Evolutionary conservation across 2,113 vertebrate genomes (phyloP).

Genomic region (Falco punctatus): DNA sequence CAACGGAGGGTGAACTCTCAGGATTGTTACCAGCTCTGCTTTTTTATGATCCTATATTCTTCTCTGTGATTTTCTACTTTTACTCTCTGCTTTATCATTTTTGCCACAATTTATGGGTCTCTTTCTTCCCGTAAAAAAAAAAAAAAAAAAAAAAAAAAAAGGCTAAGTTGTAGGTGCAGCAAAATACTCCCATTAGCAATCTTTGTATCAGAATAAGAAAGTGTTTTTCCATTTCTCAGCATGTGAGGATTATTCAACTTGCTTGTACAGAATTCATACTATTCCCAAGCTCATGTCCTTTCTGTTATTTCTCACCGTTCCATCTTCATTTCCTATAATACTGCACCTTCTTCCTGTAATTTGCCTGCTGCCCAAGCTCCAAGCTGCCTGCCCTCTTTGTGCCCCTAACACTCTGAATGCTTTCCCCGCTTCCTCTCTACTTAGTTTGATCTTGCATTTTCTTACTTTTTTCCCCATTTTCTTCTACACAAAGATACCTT

Average conservation of each 20-base stretch:
- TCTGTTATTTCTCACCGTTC: neutral
- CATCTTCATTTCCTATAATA: neutral
- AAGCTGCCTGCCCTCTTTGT: neutral
- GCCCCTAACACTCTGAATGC: neutral
- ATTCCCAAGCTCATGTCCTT: neutral
- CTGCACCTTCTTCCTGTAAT: neutral
- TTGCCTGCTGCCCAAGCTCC: neutral
- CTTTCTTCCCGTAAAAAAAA: neutral
- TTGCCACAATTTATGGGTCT: neutral
- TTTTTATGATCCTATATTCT: neutral
- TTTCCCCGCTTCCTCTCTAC: neutral
- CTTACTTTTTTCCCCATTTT: neutral
- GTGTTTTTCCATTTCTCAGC: neutral
- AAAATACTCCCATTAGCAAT: neutral
- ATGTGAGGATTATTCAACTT: neutral
- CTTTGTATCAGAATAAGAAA: neutral
- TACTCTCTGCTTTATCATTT: neutral
- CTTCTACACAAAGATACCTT: neutral
- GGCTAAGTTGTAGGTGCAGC: neutral
- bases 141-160: neutral
- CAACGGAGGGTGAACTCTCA: neutral
- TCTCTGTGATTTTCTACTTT: neutral
- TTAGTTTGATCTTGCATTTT: neutral
- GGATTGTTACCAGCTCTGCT: neutral
- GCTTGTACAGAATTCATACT: neutral